Conservation (phyloP, 1,140 invertebrate genomes). For the Agrypnia vestita region DNA sequence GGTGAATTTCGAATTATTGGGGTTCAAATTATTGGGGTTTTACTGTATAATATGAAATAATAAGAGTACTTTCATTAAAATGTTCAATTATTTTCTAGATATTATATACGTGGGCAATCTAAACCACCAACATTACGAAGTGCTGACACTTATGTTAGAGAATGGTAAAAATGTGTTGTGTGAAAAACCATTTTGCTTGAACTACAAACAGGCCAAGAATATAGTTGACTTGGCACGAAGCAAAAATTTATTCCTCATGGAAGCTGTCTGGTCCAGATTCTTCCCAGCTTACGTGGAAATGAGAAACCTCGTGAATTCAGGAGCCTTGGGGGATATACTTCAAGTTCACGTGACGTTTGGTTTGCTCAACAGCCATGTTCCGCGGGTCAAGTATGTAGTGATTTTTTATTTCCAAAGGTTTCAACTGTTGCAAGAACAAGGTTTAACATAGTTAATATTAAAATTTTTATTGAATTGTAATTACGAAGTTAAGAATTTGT, state of each 20-base stretch:
- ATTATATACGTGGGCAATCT: constrained; percentile 85
- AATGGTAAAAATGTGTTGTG: constrained; percentile 87
- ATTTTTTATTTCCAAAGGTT: neutral
- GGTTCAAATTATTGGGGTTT: too few relatives aligned
- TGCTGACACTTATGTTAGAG: constrained; percentile 80
- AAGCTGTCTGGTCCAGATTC: constrained; percentile 89
- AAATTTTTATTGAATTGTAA: neutral
- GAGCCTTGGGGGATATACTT: constrained; percentile 82
- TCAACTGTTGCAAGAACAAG: neutral
- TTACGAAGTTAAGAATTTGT: neutral
- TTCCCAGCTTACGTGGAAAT: constrained; percentile 83
- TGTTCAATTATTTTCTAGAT: constrained; percentile 73
- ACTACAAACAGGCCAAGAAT: constrained; percentile 77
- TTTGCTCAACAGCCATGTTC: constrained; percentile 71
- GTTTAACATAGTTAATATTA: neutral
- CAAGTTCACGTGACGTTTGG: constrained; percentile 82
- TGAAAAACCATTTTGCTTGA: constrained; percentile 88
- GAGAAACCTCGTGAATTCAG: constrained; percentile 74
- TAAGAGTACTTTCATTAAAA: neutral
- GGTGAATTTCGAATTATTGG: too few relatives aligned
- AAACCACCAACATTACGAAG: constrained; percentile 79
- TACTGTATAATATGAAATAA: too few relatives aligned
- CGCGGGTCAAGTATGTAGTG: constrained; percentile 75
- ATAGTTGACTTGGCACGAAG: constrained; percentile 75
- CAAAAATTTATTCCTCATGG: constrained; percentile 86